Evolutionary conservation across 2,113 vertebrate species (phyloP).

Genomic region (Oreochromis niloticus): DNA sequence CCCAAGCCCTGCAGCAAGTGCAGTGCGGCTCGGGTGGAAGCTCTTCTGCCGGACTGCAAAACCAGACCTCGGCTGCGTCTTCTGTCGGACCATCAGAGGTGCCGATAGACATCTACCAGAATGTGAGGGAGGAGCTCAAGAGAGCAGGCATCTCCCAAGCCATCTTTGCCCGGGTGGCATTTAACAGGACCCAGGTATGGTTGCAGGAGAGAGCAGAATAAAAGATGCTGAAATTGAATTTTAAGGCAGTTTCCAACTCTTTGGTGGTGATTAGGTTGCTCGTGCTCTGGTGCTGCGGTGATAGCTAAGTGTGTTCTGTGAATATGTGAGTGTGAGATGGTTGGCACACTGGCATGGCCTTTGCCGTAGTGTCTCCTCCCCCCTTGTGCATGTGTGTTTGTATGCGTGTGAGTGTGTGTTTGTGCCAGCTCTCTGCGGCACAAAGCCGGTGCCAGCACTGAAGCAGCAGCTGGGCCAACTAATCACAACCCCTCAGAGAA

Average conservation of each 20-base stretch:
- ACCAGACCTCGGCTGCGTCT: slow-evolving; percentile 8
- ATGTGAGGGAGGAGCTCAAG: slow-evolving; percentile 97
- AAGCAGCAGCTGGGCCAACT: slow-evolving; percentile 71
- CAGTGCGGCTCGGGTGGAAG: slow-evolving; percentile 23
- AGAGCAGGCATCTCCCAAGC: slow-evolving; percentile 98
- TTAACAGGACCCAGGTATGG: slow-evolving; percentile 98
- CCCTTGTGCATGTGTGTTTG: neutral
- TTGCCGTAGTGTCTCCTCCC: slow-evolving; percentile 60
- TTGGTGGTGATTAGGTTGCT: neutral
- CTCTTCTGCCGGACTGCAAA: slow-evolving; percentile 8
- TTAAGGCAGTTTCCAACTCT: neutral
- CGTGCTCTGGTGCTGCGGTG: neutral
- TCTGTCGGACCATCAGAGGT: slow-evolving; percentile 74
- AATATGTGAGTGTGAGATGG: neutral
- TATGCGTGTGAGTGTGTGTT: slow-evolving; percentile 27
- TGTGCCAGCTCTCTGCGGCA: slow-evolving; percentile 68
- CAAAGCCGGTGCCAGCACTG: slow-evolving; percentile 55
- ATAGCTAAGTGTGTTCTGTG: neutral
- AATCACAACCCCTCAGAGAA: slow-evolving; percentile 67
- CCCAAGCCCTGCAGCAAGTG: slow-evolving; percentile 80
- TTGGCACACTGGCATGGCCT: slow-evolving; percentile 54
- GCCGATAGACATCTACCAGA: slow-evolving; percentile 95
- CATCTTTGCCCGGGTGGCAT: slow-evolving; percentile 97
- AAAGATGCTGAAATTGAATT: neutral
- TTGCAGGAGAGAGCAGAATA: neutral